Percentiles rank a stretch among this genome's conserved stretches.
These are phyloP conservation scores for Dolichomitus sp. DNA, from an alignment of 2,888 invertebrate genomes.

Conservation along the genomic window DNA sequence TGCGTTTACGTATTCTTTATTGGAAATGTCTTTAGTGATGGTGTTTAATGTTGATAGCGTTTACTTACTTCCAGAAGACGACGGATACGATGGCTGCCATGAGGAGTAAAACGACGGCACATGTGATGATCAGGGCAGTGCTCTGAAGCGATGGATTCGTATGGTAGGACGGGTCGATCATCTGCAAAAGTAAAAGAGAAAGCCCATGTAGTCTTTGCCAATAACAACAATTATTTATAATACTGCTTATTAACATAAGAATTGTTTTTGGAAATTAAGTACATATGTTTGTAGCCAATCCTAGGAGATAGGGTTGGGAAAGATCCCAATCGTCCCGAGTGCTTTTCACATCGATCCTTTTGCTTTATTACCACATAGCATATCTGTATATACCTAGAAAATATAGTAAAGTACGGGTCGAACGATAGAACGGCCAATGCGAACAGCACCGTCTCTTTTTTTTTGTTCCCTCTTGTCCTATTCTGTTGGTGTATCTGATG, in stretches of 20 bases:
- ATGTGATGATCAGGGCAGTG: slow-evolving; percentile 94
- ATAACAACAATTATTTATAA: not conserved
- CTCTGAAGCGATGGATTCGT: slow-evolving; percentile 95
- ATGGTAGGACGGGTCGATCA: slow-evolving; percentile 95
- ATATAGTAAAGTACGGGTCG: slow-evolving; percentile 30
- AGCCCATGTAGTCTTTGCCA: slow-evolving; percentile 3
- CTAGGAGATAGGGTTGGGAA: not conserved
- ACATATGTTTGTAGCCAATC: not conserved
- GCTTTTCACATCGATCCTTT: slow-evolving; percentile 13
- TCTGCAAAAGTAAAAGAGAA: slow-evolving; percentile 88
- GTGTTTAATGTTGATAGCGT: not conserved
- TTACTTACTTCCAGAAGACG: slow-evolving; percentile 95
- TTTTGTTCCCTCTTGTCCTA: slow-evolving; percentile 31
- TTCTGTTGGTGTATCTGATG: slow-evolving; percentile 45
- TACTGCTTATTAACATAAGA: slow-evolving; percentile 7
- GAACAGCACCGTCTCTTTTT: not conserved
- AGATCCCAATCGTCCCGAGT: slow-evolving; percentile 37
- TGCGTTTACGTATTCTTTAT: slow-evolving; percentile 15
- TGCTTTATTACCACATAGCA: slow-evolving; percentile 36
- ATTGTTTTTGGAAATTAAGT: slow-evolving; percentile 3
- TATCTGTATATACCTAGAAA: slow-evolving; percentile 14
- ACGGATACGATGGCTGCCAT: slow-evolving; percentile 93
- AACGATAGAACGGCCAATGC: slow-evolving; percentile 11
- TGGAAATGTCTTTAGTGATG: not conserved
- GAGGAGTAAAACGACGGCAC: slow-evolving; percentile 92